Conservation (phyloP, 2,797 vertebrate genomes). For the Dryobates pubescens region DNA sequence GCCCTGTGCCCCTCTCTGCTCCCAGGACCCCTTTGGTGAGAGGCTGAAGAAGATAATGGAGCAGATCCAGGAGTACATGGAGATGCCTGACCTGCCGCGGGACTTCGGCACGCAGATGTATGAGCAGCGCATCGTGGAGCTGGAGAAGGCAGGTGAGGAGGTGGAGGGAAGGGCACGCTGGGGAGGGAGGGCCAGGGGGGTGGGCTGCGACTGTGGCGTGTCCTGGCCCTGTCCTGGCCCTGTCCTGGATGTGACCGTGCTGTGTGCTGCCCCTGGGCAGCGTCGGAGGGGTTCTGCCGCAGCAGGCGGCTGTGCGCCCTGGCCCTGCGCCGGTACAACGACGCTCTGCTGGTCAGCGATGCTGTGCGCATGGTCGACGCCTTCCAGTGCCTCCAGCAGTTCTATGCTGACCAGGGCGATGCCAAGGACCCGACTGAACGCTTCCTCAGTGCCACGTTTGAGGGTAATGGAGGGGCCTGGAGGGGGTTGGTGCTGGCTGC, state of each 20-base stretch:
- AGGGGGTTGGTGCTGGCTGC: background rate
- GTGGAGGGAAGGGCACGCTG: accelerated
- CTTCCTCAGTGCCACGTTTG: conserved; percentile 81
- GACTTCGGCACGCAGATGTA: conserved; percentile 88
- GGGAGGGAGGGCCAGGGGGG: accelerated
- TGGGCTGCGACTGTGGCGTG: accelerated
- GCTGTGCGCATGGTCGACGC: conserved; percentile 88
- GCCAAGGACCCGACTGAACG: conserved; percentile 46
- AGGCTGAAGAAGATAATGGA: conserved; percentile 86
- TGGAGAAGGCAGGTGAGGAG: conserved; percentile 83
- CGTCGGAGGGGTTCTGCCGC: conserved; percentile 69
- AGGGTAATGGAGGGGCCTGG: conserved; percentile 70
- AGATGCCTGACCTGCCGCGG: background rate
- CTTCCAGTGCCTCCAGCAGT: conserved; percentile 78
- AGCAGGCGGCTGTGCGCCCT: conserved; percentile 80
- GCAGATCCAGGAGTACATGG: conserved; percentile 82
- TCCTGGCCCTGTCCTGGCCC: background rate
- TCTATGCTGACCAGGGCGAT: conserved; percentile 74
- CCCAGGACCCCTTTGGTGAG: conserved; percentile 90
- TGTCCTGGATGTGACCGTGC: accelerated
- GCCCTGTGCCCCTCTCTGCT: background rate
- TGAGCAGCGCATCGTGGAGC: conserved; percentile 85
- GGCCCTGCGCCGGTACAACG: conserved; percentile 91
- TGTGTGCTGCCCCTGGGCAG: background rate
- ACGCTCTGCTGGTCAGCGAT: conserved; percentile 89